Percentiles rank a stretch among this genome's conserved stretches.
Conservation (phyloP, 2,888 invertebrate genomes). For the Sphecodes monilicornis region DNA sequence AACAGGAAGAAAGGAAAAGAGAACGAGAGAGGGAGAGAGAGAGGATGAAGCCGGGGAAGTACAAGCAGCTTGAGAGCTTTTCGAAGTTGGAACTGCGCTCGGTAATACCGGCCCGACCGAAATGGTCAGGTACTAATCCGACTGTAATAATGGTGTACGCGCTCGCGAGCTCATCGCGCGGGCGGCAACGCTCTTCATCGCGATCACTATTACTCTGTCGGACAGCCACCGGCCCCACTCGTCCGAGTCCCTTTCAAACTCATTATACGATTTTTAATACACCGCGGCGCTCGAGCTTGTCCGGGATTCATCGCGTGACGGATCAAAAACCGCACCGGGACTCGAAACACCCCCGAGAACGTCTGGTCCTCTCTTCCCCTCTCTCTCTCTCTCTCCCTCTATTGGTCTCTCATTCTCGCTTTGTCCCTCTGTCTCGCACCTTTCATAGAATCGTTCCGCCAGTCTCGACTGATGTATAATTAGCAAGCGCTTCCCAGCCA, state of each 20-base stretch:
- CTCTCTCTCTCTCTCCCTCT: not conserved
- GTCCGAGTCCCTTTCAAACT: conserved; percentile 45
- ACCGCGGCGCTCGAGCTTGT: conserved; percentile 4
- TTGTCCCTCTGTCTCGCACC: conserved; percentile 1
- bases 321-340: not conserved
- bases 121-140: conserved; percentile 68
- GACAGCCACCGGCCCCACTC: not conserved
- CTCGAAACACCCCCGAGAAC: not conserved
- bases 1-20: conserved; percentile 11
- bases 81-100: conserved; percentile 54
- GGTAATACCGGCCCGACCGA: conserved; percentile 56
- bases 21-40: conserved; percentile 12
- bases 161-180: conserved; percentile 48
- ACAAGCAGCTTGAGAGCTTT: conserved; percentile 58
- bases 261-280: conserved; percentile 58
- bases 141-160: conserved; percentile 66
- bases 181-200: conserved; percentile 11
- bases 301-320: not conserved
- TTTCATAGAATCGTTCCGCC: not conserved
- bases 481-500: not conserved
- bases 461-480: not conserved
- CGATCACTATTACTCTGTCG: conserved; percentile 34
- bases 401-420: not conserved
- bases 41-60: conserved; percentile 34
- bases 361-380: not conserved